phyloP scores from a whole-genome alignment of 1,140 invertebrate species.

The Belonocnema kinseyi region DNA sequence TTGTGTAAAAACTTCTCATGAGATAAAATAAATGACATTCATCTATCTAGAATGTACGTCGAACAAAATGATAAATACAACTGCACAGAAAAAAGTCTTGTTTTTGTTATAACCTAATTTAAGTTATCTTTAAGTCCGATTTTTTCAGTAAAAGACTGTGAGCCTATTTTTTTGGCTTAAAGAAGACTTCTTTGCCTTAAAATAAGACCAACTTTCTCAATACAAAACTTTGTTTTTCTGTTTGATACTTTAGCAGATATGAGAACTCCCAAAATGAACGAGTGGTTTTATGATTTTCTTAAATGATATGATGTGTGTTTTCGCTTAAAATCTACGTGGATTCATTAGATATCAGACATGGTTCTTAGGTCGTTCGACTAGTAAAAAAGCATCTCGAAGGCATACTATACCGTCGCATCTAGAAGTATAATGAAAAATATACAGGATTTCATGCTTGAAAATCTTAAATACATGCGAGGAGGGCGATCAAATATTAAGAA shows the following conservation, averaged over 20 bases:
- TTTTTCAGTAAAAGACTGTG: too few species aligned
- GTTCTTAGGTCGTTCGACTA: slow-evolving; percentile 29
- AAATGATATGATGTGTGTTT: not conserved
- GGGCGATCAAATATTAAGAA: slow-evolving; percentile 23
- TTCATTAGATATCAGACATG: not conserved
- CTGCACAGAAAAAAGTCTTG: too few species aligned
- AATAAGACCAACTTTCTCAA: too few species aligned
- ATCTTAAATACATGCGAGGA: not conserved
- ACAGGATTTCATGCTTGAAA: not conserved
- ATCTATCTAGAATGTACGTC: not conserved
- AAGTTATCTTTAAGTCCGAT: too few species aligned
- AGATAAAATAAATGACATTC: not conserved
- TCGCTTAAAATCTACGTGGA: not conserved
- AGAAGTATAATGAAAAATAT: slow-evolving; percentile 1
- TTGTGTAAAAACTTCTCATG: not conserved
- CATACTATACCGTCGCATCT: slow-evolving; percentile 42
- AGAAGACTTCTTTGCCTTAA: too few species aligned
- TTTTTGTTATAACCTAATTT: not conserved
- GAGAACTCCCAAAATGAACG: not conserved
- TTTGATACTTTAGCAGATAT: too few species aligned
- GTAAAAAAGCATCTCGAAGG: not conserved
- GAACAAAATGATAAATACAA: not conserved
- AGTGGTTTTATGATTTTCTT: slow-evolving; percentile 24
- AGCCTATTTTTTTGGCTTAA: too few species aligned
- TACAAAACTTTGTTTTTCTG: too few species aligned